Evolutionary conservation across 1,140 invertebrate species (phyloP).

Genomic region (Drosophila varians): DNA sequence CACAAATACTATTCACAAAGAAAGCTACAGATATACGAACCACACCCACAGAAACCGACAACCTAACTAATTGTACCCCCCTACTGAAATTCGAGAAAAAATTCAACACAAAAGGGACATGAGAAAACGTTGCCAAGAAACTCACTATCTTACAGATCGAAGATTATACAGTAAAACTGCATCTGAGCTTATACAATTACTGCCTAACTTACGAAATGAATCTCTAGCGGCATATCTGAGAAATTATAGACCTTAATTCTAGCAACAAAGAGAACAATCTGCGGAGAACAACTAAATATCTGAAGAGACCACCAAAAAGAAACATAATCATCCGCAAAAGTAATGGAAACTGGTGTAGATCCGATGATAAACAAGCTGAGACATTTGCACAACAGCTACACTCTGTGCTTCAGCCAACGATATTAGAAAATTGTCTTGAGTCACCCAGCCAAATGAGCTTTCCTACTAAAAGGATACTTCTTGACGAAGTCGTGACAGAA

Average conservation of each 20-base stretch:
- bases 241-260: too few species aligned
- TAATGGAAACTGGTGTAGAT: too few species aligned
- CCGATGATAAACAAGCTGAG: conserved; percentile 4
- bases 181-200: too few species aligned
- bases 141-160: neutral
- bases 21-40: too few species aligned
- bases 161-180: neutral
- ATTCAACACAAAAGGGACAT: neutral
- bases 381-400: conserved; percentile 4
- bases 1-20: too few species aligned
- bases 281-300: too few species aligned
- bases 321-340: too few species aligned
- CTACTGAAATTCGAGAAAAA: neutral
- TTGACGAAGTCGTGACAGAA: conserved; percentile 23
- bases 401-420: neutral
- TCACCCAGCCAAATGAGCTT: conserved; percentile 24
- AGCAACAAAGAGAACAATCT: too few species aligned
- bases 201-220: too few species aligned
- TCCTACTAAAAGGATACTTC: conserved; percentile 5
- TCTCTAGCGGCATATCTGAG: too few species aligned
- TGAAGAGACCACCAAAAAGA: too few species aligned
- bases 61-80: neutral
- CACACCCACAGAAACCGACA: too few species aligned
- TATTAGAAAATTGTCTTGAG: conserved; percentile 14
- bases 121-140: conserved; percentile 3